These are phyloP conservation scores for Microchrysa polita DNA, from an alignment of 2,888 invertebrate species.

Conservation along the genomic window DNA sequence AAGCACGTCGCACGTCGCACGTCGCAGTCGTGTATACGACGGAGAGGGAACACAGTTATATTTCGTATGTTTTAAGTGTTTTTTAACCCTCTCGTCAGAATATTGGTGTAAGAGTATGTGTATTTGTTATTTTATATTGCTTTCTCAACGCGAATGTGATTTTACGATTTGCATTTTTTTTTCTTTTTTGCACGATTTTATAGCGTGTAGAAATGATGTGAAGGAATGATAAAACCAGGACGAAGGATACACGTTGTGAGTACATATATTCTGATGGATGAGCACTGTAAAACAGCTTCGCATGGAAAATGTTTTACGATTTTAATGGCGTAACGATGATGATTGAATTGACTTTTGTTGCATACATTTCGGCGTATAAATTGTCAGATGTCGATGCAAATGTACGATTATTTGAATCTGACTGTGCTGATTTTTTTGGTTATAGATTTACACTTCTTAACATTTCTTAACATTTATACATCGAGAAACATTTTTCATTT, in stretches of 20 bases:
- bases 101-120: background rate
- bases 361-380: background rate
- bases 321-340: conserved; percentile 26
- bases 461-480: too few relatives aligned
- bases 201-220: background rate
- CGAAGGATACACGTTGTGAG: too few relatives aligned
- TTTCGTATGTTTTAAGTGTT: background rate
- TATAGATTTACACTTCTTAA: too few relatives aligned
- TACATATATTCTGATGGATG: too few relatives aligned
- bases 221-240: background rate
- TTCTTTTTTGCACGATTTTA: background rate
- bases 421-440: too few relatives aligned
- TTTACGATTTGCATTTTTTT: conserved; percentile 10
- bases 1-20: too few relatives aligned
- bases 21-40: background rate
- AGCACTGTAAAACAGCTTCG: too few relatives aligned
- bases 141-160: conserved; percentile 2
- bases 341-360: conserved; percentile 26
- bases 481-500: too few relatives aligned
- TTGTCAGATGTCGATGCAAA: background rate
- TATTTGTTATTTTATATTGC: background rate
- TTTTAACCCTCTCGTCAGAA: conserved; percentile 5
- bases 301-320: background rate
- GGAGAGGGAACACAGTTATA: background rate
- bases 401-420: conserved; percentile 27